Evolutionary conservation across 2,113 vertebrate species (phyloP).

Genomic region (Benitochromis conjunctus): DNA sequence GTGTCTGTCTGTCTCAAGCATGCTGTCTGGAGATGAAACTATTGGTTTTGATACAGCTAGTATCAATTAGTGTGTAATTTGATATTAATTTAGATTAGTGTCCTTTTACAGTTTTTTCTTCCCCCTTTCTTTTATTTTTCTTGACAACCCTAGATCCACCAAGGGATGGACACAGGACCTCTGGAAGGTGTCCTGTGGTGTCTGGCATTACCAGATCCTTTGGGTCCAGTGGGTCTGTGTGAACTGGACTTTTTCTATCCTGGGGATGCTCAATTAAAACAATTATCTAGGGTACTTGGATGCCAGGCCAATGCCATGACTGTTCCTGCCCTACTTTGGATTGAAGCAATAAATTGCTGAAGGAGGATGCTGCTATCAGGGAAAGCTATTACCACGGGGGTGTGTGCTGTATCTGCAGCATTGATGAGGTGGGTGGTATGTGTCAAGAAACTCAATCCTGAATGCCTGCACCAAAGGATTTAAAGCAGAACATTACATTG

Average conservation of each 20-base stretch:
- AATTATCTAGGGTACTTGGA: background rate
- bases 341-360: background rate
- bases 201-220: background rate
- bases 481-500: background rate
- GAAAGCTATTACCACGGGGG: background rate
- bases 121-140: no score
- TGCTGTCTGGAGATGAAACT: background rate
- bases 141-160: background rate
- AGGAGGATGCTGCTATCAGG: background rate
- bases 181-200: background rate
- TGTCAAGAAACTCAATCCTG: background rate
- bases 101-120: accelerated
- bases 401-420: background rate
- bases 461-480: background rate
- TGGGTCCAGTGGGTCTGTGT: background rate
- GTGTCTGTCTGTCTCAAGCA: background rate
- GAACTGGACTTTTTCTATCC: background rate
- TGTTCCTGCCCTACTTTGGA: background rate
- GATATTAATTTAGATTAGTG: background rate
- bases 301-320: background rate
- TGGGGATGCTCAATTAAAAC: background rate
- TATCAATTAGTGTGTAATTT: background rate
- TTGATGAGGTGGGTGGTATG: background rate
- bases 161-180: background rate
- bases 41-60: background rate